These are phyloP conservation scores for Capitella teleta DNA, from an alignment of 1,140 invertebrate species.

Conservation along the genomic window DNA sequence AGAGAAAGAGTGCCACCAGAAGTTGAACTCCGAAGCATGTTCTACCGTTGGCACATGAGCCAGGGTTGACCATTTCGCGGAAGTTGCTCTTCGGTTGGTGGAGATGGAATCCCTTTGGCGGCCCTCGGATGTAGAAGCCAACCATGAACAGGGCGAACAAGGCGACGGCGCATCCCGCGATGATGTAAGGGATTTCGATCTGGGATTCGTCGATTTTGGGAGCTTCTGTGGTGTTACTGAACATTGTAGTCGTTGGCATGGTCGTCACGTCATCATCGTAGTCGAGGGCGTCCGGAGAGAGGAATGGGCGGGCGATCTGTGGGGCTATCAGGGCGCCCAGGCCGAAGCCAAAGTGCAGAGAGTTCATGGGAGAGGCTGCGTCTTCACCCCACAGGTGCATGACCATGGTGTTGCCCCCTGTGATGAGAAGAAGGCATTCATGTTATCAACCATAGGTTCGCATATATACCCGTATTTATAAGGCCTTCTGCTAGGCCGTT, in stretches of 20 bases:
- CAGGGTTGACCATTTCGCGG: constrained; percentile 16
- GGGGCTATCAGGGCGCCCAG: constrained; percentile 4
- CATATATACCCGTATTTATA: neutral
- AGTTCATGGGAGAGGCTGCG: constrained; percentile 1
- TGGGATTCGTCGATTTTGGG: neutral
- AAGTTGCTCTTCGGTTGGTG: neutral
- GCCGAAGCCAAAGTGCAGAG: constrained; percentile 4
- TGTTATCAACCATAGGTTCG: too few species aligned
- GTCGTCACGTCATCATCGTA: neutral
- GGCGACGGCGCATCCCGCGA: neutral
- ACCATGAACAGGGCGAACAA: neutral
- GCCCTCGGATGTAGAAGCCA: neutral
- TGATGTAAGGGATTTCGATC: constrained; percentile 3
- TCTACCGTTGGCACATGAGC: constrained; percentile 17
- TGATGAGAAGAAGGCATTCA: neutral
- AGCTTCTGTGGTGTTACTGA: neutral
- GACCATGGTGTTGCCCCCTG: constrained; percentile 5
- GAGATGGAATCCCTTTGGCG: neutral
- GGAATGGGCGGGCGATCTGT: neutral
- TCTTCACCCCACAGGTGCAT: constrained; percentile 1
- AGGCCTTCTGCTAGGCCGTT: neutral
- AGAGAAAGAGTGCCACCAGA: constrained; percentile 18
- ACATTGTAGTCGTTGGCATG: neutral
- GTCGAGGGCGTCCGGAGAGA: neutral
- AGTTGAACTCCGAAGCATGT: constrained; percentile 16